A percentile compares a stretch with the other conserved stretches of the same genome.
These are phyloP conservation scores for Zaprionus kolodkinae DNA, from an alignment of 1,140 invertebrate genomes.

Conservation along the genomic window DNA sequence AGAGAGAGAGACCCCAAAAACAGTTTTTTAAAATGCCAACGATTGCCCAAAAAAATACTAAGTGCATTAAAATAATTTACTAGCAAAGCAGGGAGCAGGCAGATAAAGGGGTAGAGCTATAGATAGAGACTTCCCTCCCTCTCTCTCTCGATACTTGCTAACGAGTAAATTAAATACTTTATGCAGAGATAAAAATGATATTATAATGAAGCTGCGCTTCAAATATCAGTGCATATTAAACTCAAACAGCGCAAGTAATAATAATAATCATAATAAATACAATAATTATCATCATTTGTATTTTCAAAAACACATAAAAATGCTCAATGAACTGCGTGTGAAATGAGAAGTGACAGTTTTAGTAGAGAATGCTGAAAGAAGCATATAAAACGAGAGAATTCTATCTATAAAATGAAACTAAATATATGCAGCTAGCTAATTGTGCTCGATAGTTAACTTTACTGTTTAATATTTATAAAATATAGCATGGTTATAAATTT, in stretches of 20 bases:
- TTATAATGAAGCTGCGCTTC: conserved; percentile 13
- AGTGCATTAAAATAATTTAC: conserved; percentile 36
- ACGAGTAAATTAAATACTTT: neutral
- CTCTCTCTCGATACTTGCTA: neutral
- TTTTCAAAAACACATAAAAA: neutral
- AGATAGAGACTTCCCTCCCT: neutral
- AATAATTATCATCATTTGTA: neutral
- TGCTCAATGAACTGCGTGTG: neutral
- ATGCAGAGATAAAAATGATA: neutral
- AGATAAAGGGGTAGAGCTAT: neutral
- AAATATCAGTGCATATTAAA: conserved; percentile 2
- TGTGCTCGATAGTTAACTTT: neutral
- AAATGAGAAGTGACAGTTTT: neutral
- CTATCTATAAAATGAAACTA: neutral
- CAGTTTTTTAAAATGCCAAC: conserved; percentile 57
- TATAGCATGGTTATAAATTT: neutral
- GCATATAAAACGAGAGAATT: neutral
- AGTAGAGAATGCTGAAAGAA: neutral
- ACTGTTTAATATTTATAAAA: neutral
- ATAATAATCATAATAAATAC: neutral
- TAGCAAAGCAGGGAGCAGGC: neutral
- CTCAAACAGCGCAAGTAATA: neutral
- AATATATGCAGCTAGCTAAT: neutral
- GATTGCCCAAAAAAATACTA: conserved; percentile 64
- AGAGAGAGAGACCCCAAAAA: conserved; percentile 27